Base-by-base conservation (phyloP, 2,113 vertebrate genomes). In the Varanus salvator region DNA sequence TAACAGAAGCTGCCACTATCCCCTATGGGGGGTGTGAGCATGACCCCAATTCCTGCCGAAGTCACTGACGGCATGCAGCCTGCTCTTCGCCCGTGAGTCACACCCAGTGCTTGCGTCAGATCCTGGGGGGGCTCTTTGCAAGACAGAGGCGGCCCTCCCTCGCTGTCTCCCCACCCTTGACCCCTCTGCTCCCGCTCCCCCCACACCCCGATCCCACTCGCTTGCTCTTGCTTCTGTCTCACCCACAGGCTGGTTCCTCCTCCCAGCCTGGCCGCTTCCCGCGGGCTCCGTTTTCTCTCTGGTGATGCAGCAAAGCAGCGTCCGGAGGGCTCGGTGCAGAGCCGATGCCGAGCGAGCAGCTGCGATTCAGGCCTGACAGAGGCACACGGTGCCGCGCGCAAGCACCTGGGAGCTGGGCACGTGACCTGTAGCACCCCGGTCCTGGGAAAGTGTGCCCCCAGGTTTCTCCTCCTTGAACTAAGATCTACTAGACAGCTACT, bases 281-380 rank as follows among this genome's bases (percentile, higher is more conserved):
- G n/a, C 7, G 14, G 34, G 2, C 19, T 54, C 57, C 9, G 8
- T 8, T 50, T 48, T 48, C 14, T 75, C 54, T 84, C 72, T 84
- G 88, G 81, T 84, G 72, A 77, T 34, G 72, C 84, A 89, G 72
- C 88, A 64, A 44, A 44, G 88, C 82, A 89, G 81, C 88, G 84
- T 54, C 68, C 48, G 12, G 12, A 84, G 88, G 82, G 88, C 87
- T 89, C 81, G 68, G 81, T 84, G 81, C 88, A n/a, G 72, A 84
- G 71, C 50, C 44, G 78, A 83, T 72, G 52, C 60, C 52, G 29
- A 2, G 54, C 48, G 0, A 52, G 86, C 14, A 80, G 60, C 75
- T 34, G 38, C 75, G 19, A 29, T 25, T 83, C 87, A 84, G 66
- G 69, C 83, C 21, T 48, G 54, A 48, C 68, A n/a, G 4, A 34